A percentile compares a stretch with the other conserved stretches of the same genome.
These are phyloP conservation scores for Porites australiensis DNA, from an alignment of 64 coral and sea anemone genomes.

Conservation along the genomic window DNA sequence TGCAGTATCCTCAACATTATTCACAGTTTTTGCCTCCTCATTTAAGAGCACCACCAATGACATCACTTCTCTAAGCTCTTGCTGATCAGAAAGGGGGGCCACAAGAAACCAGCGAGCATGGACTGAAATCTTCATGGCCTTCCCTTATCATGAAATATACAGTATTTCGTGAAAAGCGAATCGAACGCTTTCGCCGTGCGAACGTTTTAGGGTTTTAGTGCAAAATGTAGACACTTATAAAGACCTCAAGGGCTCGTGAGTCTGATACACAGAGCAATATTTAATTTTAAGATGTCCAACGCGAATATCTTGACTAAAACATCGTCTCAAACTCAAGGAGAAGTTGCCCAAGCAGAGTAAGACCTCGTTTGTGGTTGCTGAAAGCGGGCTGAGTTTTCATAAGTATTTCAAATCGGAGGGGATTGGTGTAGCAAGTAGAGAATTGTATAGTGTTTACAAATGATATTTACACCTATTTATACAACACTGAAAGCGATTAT, in stretches of 20 bases:
- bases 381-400: background rate
- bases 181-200: background rate
- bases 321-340: background rate
- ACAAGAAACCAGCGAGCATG: background rate
- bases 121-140: background rate
- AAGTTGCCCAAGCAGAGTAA: background rate
- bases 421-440: conserved; percentile 15
- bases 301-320: background rate
- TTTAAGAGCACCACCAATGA: conserved; percentile 78
- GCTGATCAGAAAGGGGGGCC: background rate
- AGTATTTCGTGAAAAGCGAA: background rate
- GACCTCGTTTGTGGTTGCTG: background rate
- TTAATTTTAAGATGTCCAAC: background rate
- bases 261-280: conserved; percentile 24
- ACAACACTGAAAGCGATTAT: conserved; percentile 53
- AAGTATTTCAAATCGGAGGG: background rate
- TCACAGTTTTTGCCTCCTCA: conserved; percentile 86
- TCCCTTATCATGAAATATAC: background rate
- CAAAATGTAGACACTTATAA: conserved; percentile 1
- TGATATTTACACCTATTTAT: conserved; percentile 64
- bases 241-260: background rate
- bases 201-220: background rate
- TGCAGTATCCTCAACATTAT: conserved; percentile 85
- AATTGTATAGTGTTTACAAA: conserved; percentile 33
- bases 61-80: conserved; percentile 65